phyloP scores from a whole-genome alignment of 1,140 invertebrate genomes.

The Drosophila nebulosa region DNA sequence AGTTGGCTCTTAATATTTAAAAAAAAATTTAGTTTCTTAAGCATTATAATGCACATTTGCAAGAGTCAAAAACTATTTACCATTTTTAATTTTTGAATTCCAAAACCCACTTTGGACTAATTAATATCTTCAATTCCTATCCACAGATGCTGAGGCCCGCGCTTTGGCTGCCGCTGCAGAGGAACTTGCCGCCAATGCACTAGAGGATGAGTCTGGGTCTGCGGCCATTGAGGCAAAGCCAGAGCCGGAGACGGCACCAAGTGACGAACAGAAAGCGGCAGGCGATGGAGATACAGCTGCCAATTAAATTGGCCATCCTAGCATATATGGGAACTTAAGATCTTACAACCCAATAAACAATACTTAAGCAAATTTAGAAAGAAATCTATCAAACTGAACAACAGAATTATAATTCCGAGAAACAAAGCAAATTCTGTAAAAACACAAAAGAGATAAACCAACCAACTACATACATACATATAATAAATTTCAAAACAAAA shows the following conservation, averaged over 20 bases:
- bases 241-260: constrained; percentile 19
- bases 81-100: not conserved
- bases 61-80: no score
- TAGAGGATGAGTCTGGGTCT: constrained; percentile 19
- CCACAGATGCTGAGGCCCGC: constrained; percentile 63
- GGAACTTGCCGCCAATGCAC: constrained; percentile 41
- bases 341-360: not conserved
- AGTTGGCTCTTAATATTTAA: no score
- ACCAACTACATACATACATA: constrained; percentile 11
- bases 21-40: no score
- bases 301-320: constrained; percentile 29
- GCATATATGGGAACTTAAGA: constrained; percentile 1
- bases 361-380: not conserved
- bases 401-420: constrained; percentile 8
- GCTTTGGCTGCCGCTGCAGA: constrained; percentile 65
- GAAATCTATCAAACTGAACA: constrained; percentile 22
- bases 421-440: constrained; percentile 12
- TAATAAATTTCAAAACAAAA: constrained; percentile 30
- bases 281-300: constrained; percentile 23
- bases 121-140: not conserved
- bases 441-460: constrained; percentile 5
- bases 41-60: no score
- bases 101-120: not conserved
- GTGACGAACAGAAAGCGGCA: constrained; percentile 9
- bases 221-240: constrained; percentile 24